Conservation (phyloP, 2,888 invertebrate species). For the Herminia tarsipennalis region DNA sequence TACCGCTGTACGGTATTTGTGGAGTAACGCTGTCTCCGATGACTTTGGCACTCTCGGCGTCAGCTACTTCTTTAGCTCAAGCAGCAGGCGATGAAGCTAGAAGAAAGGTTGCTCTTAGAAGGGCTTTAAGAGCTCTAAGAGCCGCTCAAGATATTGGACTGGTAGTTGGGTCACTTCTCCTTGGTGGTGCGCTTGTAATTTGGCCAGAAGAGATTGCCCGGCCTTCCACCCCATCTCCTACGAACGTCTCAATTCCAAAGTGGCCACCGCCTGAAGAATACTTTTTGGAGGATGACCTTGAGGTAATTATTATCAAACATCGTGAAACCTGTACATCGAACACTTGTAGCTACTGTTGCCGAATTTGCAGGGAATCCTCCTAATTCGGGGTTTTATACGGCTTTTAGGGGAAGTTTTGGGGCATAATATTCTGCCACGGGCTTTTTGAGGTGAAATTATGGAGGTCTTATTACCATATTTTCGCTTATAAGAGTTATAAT, state of each 20-base stretch:
- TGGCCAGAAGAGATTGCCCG: conserved; percentile 77
- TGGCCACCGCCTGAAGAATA: conserved; percentile 81
- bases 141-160: conserved; percentile 79
- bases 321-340: too few species aligned
- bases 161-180: conserved; percentile 70
- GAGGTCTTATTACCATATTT: too few species aligned
- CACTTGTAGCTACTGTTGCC: too few species aligned
- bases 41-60: conserved; percentile 84
- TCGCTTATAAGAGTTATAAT: too few species aligned
- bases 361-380: too few species aligned
- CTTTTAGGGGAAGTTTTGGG: too few species aligned
- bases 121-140: conserved; percentile 73
- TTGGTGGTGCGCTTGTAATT: conserved; percentile 79
- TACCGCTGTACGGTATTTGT: conserved; percentile 72
- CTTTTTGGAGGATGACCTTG: conserved; percentile 83
- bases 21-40: conserved; percentile 87
- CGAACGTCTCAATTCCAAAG: conserved; percentile 67
- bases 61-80: conserved; percentile 85
- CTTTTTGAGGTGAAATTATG: too few species aligned
- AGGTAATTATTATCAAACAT: conserved; percentile 70
- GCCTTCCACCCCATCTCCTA: conserved; percentile 69
- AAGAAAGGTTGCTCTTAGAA: conserved; percentile 67
- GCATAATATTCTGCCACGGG: too few species aligned
- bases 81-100: conserved; percentile 77
- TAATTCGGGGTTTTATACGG: too few species aligned